A percentile compares a stretch with the other conserved stretches of the same genome.
These are phyloP conservation scores for Drosophila persimilis DNA, from an alignment of 1,140 invertebrate genomes.

Conservation along the genomic window DNA sequence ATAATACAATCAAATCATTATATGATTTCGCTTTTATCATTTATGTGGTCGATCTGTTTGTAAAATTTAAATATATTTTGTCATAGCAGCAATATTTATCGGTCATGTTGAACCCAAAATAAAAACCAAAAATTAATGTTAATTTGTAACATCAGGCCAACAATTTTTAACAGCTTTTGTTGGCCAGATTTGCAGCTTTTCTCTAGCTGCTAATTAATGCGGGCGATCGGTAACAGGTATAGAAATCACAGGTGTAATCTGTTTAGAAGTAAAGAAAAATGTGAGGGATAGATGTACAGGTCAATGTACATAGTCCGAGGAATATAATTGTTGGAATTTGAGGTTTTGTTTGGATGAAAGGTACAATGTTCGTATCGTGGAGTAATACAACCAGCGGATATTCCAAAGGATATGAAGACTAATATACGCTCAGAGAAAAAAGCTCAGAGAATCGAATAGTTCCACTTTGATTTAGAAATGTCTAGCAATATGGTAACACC, in stretches of 20 bases:
- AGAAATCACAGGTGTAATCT: constrained; percentile 22
- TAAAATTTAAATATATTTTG: constrained; percentile 25
- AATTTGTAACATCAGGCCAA: constrained; percentile 38
- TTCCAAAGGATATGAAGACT: too few relatives aligned
- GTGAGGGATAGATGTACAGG: background rate
- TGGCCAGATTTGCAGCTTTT: constrained; percentile 1
- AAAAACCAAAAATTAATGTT: constrained; percentile 36
- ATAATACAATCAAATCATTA: background rate
- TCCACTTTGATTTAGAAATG: too few relatives aligned
- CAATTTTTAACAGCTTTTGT: constrained; percentile 13
- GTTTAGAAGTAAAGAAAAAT: constrained; percentile 10
- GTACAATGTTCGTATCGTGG: too few relatives aligned
- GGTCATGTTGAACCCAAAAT: constrained; percentile 25
- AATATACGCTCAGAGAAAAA: too few relatives aligned
- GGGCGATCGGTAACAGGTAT: constrained; percentile 19
- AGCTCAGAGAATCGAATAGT: too few relatives aligned
- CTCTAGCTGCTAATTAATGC: constrained; percentile 22
- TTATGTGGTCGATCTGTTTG: constrained; percentile 17
- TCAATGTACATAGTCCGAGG: background rate
- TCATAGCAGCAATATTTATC: constrained; percentile 12
- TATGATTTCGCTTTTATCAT: constrained; percentile 8
- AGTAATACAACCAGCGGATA: too few relatives aligned
- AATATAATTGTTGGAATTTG: too few relatives aligned
- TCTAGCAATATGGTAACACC: too few relatives aligned
- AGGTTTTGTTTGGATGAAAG: too few relatives aligned